Evolutionary conservation across 1,140 invertebrate species (phyloP).

Genomic region (Trachymyrmex cornetzi): DNA sequence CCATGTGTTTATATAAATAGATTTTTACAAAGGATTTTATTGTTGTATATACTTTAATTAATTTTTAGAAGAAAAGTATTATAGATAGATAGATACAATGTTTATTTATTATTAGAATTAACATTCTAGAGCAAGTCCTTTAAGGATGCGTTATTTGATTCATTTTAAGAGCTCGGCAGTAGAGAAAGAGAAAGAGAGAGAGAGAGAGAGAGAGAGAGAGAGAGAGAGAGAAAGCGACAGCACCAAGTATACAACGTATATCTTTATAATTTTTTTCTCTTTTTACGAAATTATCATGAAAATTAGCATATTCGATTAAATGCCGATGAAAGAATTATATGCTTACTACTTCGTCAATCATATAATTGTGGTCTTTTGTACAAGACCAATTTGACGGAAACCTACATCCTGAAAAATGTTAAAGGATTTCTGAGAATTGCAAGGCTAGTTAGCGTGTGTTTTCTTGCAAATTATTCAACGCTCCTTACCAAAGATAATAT

Average conservation of each 20-base stretch:
- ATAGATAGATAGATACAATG: too few species aligned
- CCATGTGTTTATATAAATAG: neutral
- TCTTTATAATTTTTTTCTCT: neutral
- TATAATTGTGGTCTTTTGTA: neutral
- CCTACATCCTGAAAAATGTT: constrained; percentile 14
- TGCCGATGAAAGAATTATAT: neutral
- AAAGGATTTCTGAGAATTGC: constrained; percentile 31
- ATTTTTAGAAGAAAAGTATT: neutral
- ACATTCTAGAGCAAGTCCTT: too few species aligned
- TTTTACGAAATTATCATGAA: neutral
- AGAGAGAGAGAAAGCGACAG: too few species aligned
- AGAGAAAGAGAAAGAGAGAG: neutral
- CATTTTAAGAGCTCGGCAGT: too few species aligned
- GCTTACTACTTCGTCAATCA: constrained; percentile 19
- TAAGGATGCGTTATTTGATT: too few species aligned
- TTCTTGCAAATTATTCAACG: constrained; percentile 29
- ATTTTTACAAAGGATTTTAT: constrained; percentile 5
- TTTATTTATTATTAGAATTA: too few species aligned
- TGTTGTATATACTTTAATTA: neutral
- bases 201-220: neutral
- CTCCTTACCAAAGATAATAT: constrained; percentile 7
- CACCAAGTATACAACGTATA: neutral
- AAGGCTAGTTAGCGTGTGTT: neutral
- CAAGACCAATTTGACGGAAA: constrained; percentile 11
- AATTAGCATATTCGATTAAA: neutral